These are phyloP conservation scores for Reticulitermes lucifugus DNA, from an alignment of 2,888 invertebrate genomes.

Conservation along the genomic window DNA sequence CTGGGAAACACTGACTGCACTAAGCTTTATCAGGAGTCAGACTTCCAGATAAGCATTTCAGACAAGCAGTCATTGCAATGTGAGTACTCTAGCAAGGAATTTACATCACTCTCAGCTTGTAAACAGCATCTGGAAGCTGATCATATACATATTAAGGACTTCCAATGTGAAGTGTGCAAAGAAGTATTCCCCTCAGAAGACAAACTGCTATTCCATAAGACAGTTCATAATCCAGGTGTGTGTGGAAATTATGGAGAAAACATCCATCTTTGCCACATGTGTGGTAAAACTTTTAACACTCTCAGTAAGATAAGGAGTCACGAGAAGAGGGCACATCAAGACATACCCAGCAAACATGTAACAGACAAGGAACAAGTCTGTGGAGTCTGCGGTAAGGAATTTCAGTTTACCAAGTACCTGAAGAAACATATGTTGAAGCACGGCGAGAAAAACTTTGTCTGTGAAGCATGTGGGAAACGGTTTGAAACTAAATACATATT, in stretches of 20 bases:
- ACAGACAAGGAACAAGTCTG: not conserved
- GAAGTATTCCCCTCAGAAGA: not conserved
- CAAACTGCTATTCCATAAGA: not conserved
- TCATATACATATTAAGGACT: not conserved
- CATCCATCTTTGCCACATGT: not conserved
- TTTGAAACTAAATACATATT: slow-evolving; percentile 43
- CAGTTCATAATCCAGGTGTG: not conserved
- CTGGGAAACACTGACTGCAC: not conserved
- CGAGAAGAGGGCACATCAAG: not conserved
- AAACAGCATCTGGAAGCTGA: not conserved
- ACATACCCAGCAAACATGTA: not conserved
- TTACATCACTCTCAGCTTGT: not conserved
- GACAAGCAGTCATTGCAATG: not conserved
- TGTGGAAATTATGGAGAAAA: not conserved
- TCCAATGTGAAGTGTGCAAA: not conserved
- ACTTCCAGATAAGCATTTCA: not conserved
- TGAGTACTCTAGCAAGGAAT: not conserved
- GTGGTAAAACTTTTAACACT: not conserved
- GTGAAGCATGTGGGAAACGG: not conserved
- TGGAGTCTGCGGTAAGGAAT: not conserved
- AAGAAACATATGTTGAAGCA: slow-evolving; percentile 9
- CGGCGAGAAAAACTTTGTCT: slow-evolving; percentile 2
- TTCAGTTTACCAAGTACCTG: not conserved
- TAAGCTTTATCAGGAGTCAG: not conserved
- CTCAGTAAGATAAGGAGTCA: not conserved